Evolutionary conservation across 2,797 vertebrate species (phyloP), one percentile per base, ranked within the genome.

Genomic region (Coranthus polyacanthus): DNA sequence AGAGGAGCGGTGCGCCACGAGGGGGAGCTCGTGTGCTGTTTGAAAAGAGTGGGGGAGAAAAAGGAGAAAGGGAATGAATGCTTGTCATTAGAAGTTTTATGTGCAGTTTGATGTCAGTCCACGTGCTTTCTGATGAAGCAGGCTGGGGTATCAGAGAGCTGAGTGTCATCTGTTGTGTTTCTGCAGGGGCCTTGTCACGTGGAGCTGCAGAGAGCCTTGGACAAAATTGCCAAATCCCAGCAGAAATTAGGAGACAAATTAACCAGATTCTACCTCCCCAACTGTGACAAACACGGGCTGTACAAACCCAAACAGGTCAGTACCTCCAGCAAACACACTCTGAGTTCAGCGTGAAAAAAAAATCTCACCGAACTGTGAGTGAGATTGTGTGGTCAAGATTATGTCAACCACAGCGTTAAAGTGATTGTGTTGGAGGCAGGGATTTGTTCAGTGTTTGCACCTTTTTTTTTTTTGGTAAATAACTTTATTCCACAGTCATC

Each of bases 281-380:
- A 98, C 90, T 98, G 97, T 87, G 95, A 94, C 89, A 96, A 93
- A 83, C 91, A 93, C 44, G 98, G 98, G 3, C 94, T 96, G 74
- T 99, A 98, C 77, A 95, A 97, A 92, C 88, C 94, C 87, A 99
- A 95, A 79, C 97, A 99, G 96, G 98, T 98, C 60, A 0, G 84
- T 82, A 10, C 34, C 37, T 52, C 32, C n/a, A 32, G 4, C n/a
- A 1, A 1, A 52, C 6, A 12, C 18, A 11, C 13, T 17, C 7
- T 15, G 13, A n/a, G n/a, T n/a, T n/a, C n/a, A n/a, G n/a, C n/a
- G n/a, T n/a, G n/a, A n/a, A n/a, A n/a, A n/a, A n/a, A n/a, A n/a
- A n/a, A n/a, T n/a, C n/a, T n/a, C n/a, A n/a, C n/a, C n/a, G n/a
- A n/a, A n/a, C n/a, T n/a, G n/a, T n/a, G n/a, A n/a, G n/a, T n/a